These are phyloP conservation scores for Aphaenogaster rudis DNA, from an alignment of 1,140 invertebrate genomes.

Conservation along the genomic window DNA sequence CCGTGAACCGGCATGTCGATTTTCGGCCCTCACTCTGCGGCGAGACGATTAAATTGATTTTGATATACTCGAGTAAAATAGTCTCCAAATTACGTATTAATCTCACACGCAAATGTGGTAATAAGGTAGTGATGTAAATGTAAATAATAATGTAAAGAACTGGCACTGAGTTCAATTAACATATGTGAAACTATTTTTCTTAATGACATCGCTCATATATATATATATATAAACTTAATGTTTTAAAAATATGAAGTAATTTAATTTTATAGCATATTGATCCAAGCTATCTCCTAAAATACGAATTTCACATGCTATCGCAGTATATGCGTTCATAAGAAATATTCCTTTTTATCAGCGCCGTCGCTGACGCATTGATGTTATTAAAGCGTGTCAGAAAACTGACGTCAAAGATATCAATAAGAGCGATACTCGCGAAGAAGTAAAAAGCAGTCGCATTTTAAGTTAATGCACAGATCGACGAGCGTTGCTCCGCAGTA, in stretches of 20 bases:
- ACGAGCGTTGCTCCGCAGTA: conserved; percentile 32
- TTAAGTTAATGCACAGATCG: conserved; percentile 59
- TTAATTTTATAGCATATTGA: background rate
- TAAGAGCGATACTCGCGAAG: conserved; percentile 29
- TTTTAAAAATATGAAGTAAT: background rate
- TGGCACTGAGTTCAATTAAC: background rate
- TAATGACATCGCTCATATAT: background rate
- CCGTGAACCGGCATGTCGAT: background rate
- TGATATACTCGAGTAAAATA: background rate
- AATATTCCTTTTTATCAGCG: conserved; percentile 48
- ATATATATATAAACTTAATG: conserved; percentile 1
- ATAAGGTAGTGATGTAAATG: background rate
- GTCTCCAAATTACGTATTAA: background rate
- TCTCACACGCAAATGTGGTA: background rate
- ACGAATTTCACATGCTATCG: background rate
- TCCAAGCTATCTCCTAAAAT: background rate
- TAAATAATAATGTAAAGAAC: too few species aligned
- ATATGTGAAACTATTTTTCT: background rate
- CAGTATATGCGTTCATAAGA: background rate
- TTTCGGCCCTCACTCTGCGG: background rate
- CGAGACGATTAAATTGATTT: background rate
- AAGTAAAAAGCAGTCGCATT: conserved; percentile 40
- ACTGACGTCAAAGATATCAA: conserved; percentile 50
- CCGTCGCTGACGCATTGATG: conserved; percentile 10
- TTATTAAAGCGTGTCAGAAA: conserved; percentile 54